Evolutionary conservation across 2,113 vertebrate genomes (phyloP), one percentile per base, ranked within the genome.

Genomic region (Mormyrus iriodes): DNA sequence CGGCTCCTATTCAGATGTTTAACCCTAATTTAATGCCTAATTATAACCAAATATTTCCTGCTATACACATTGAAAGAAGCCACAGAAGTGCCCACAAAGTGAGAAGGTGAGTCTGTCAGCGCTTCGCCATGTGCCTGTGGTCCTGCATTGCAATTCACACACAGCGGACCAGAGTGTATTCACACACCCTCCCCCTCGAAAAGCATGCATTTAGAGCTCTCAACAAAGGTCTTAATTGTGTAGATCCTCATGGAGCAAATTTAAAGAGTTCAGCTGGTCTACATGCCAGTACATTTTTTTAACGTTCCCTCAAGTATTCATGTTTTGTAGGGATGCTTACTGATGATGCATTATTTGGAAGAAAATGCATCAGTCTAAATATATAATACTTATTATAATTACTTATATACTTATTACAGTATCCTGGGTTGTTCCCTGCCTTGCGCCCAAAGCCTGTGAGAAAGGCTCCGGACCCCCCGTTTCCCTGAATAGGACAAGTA

Each of bases 21-120:
- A 94, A 95, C 95, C 93, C 92, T 92, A 94, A 95, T 95, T 94
- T 94, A 95, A 94, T 95, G 91, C 93, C 92, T 93, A 89, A 94
- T 95, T 96, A 94, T 90, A 91, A 89, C 94, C 91, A 94, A 92
- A 94, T 85, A 93, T 91, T 91, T 90, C 88, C 93, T 89, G 91
- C 88, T 31, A 88, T 93, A 89, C 92, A 89, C 94, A 94, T 93
- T 87, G 91, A 91, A 92, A 92, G 91, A 86, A 48, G 27, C n/a
- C 51, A 27, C 27, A 51, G 27, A 53, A 35, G 85, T 21, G 49
- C 44, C 82, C 39, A 42, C 44, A 84, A n/a, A 46, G 51, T 55
- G 51, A 86, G 44, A 85, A 85, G 83, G 83, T 85, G 48, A 85
- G 48, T 49, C 46, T 85, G 24, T 49, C 42, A 48, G 46, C 9